These are phyloP conservation scores for Pteromalus puparum DNA, from an alignment of 1,140 invertebrate species.

Conservation along the genomic window DNA sequence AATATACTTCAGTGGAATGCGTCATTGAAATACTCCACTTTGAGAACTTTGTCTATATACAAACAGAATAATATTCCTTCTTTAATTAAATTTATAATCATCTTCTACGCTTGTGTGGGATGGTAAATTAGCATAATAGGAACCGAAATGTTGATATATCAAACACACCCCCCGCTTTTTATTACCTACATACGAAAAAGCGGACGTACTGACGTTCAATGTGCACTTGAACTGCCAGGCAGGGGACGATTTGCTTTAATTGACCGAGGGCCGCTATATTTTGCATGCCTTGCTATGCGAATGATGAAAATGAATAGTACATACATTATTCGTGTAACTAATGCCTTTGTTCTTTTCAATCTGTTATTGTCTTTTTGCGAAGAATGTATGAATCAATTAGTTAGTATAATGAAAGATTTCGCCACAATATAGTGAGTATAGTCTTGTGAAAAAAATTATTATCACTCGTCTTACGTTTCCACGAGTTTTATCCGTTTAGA, in stretches of 20 bases:
- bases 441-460: no score
- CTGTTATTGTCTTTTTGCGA: no score
- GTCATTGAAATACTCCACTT: no score
- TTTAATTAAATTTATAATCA: no score
- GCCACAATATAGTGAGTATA: no score
- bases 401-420: no score
- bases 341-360: not conserved
- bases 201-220: constrained; percentile 14
- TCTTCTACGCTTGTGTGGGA: not conserved
- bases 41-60: no score
- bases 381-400: no score
- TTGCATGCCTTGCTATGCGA: not conserved
- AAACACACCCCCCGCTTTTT: not conserved
- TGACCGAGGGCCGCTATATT: constrained; percentile 1
- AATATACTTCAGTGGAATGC: no score
- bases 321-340: not conserved
- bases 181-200: not conserved
- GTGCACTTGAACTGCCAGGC: constrained; percentile 8
- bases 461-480: no score
- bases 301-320: not conserved
- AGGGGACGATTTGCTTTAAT: constrained; percentile 11
- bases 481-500: no score
- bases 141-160: not conserved
- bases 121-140: not conserved
- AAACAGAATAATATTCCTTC: no score